These are phyloP conservation scores for Pelvicachromis taeniatus DNA, from an alignment of 2,113 vertebrate genomes.

Conservation along the genomic window DNA sequence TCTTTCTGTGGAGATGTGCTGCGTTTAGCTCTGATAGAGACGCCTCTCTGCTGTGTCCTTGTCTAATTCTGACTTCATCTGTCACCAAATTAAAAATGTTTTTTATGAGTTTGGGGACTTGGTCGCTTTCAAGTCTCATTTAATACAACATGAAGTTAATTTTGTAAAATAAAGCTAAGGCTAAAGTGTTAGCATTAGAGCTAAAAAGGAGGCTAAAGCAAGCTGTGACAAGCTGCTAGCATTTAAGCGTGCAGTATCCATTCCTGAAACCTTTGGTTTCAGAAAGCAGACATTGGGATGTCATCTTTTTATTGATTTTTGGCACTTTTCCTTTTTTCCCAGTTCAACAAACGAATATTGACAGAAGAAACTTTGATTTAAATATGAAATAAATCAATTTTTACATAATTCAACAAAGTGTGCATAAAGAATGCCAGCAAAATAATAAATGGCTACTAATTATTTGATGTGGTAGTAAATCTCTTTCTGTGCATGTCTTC, in stretches of 20 bases:
- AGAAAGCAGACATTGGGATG: no score
- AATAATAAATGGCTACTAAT: background rate
- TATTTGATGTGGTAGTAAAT: background rate
- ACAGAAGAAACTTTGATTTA: background rate
- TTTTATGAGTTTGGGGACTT: background rate
- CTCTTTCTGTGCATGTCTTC: background rate
- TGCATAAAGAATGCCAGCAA: background rate
- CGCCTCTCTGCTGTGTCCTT: background rate
- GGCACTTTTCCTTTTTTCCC: no score
- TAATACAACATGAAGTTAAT: background rate
- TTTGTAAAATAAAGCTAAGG: background rate
- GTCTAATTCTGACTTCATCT: no score
- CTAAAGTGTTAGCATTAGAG: no score
- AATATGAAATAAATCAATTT: background rate
- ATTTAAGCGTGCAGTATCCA: fast-evolving
- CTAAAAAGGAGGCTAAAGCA: background rate
- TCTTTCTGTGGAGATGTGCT: background rate
- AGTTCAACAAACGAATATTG: background rate
- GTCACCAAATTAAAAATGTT: background rate
- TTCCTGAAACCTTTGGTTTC: no score
- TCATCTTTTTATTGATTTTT: no score
- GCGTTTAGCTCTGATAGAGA: background rate
- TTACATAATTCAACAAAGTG: background rate
- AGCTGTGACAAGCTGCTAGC: background rate
- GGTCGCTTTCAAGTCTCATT: background rate